Evolutionary conservation across 2,888 invertebrate species (phyloP).

Genomic region (Nephrocerus scutellatus): DNA sequence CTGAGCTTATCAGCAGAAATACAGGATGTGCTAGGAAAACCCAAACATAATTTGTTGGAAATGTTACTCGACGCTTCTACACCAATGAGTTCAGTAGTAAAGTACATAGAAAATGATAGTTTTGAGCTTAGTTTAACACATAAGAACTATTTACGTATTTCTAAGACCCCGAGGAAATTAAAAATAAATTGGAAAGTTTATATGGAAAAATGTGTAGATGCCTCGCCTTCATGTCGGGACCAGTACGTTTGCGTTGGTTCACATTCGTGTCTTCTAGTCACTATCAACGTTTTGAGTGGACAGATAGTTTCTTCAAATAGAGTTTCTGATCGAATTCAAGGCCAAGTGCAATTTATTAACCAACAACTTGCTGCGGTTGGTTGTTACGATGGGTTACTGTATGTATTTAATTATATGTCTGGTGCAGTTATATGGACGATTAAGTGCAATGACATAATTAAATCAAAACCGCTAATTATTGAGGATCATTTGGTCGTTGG

Average conservation of each 20-base stretch:
- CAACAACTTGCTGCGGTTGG: no score
- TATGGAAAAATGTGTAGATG: constrained; percentile 71
- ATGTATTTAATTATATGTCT: constrained; percentile 54
- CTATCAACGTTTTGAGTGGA: constrained; percentile 54
- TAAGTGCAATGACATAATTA: constrained; percentile 47
- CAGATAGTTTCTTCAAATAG: constrained; percentile 47
- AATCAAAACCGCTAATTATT: constrained; percentile 50
- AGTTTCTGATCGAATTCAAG: constrained; percentile 65
- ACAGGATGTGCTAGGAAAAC: constrained; percentile 26
- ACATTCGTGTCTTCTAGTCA: constrained; percentile 65
- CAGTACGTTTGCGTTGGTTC: constrained; percentile 56
- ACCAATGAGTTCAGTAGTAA: no score
- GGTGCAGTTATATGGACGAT: constrained; percentile 57
- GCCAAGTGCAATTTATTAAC: no score
- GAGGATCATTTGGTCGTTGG: constrained; percentile 56
- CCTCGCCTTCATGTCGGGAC: constrained; percentile 57
- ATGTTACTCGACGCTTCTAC: constrained; percentile 30
- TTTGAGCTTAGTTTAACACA: no score
- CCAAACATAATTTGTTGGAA: constrained; percentile 30
- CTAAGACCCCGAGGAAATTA: neutral
- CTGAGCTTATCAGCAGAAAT: constrained; percentile 35
- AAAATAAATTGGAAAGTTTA: constrained; percentile 18
- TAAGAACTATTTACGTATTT: no score
- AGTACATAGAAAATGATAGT: no score
- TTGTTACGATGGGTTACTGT: constrained; percentile 67